These are phyloP conservation scores for Pogonomyrmex barbatus DNA, from an alignment of 1,140 invertebrate species.

Conservation along the genomic window DNA sequence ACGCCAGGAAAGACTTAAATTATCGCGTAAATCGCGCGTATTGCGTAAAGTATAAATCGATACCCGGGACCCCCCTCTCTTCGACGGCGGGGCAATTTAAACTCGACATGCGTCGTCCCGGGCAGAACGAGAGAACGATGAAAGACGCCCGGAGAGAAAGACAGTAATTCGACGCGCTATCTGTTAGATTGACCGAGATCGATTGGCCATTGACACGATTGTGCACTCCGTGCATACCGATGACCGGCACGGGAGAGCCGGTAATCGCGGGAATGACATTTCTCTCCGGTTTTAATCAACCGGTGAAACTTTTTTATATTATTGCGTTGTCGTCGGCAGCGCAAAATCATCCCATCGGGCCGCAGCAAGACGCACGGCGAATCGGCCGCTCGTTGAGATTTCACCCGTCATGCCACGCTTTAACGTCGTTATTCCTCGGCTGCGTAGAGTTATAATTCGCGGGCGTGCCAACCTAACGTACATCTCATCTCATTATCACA, in stretches of 20 bases:
- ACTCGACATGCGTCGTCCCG: neutral
- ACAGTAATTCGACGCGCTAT: conserved; percentile 43
- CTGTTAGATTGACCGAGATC: conserved; percentile 50
- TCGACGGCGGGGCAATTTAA: conserved; percentile 2
- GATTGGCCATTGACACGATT: conserved; percentile 49
- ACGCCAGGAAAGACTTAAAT: neutral
- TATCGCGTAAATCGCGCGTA: neutral
- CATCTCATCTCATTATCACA: conserved; percentile 14
- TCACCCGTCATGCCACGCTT: conserved; percentile 59
- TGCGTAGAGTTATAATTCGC: conserved; percentile 43
- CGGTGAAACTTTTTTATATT: conserved; percentile 37
- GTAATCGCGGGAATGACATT: conserved; percentile 47
- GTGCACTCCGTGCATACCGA: conserved; percentile 12
- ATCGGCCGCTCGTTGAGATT: conserved; percentile 56
- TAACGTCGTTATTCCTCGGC: conserved; percentile 56
- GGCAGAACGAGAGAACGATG: neutral
- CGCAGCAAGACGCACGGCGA: conserved; percentile 41
- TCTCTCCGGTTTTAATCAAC: conserved; percentile 56
- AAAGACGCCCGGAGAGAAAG: neutral
- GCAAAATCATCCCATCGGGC: conserved; percentile 9
- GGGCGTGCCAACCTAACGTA: conserved; percentile 29
- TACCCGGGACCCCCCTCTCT: too few species aligned
- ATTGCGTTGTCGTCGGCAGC: conserved; percentile 1
- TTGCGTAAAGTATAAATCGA: conserved; percentile 14
- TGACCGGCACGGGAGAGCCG: neutral